Evolutionary conservation across 1,140 invertebrate species (phyloP), one percentile per base, ranked within the genome.

Genomic region (Scaptodrosophila lebanonensis): DNA sequence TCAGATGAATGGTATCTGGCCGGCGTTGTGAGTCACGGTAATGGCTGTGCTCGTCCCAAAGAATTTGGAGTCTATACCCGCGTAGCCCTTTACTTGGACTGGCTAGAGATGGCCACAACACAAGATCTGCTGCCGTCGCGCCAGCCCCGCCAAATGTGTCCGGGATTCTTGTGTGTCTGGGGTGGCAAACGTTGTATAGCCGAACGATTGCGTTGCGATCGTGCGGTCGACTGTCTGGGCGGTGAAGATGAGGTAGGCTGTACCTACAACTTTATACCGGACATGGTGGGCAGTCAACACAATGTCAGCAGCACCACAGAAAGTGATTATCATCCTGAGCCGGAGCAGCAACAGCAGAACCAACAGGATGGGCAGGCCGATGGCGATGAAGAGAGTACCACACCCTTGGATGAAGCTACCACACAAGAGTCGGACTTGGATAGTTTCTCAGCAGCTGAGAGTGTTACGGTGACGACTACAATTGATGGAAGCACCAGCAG

Each of bases 31-130:
- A 94, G 93, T 68, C 93, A 95, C 71, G 96, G 96, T 1, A 91
- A 93, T 70, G 94, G 94, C 3, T 96, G 95, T 86, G 95, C 90
- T 1, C 88, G 92, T 52, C 90, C 92, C 18, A 88, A 91, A 48
- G 91, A 95, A 82, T 92, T 94, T 4, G 95, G 95, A n/a, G 93
- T 93, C 50, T 96, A 96, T 64, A 95, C 94, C 0, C 90, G 90
- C 84, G 92, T 95, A 12, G 91, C 91, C 27, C 85, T 91, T n/a
- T 95, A 91, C 79, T 65, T 92, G 2, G 79, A 91, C 32, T 96
- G 94, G 95, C 93, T 96, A 47, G 87, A 88, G 47, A 17, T 83
- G 88, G 90, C 71, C 48, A 72, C 70, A 5, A 57, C 42, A 1
- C 53, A 66, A 0, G 48, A 44, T 0, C 57, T 71, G 15, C 16